A percentile compares a stretch with the other conserved stretches of the same genome.
phyloP scores from a whole-genome alignment of 2,888 invertebrate species.

The Carpatolechia fugitivella region DNA sequence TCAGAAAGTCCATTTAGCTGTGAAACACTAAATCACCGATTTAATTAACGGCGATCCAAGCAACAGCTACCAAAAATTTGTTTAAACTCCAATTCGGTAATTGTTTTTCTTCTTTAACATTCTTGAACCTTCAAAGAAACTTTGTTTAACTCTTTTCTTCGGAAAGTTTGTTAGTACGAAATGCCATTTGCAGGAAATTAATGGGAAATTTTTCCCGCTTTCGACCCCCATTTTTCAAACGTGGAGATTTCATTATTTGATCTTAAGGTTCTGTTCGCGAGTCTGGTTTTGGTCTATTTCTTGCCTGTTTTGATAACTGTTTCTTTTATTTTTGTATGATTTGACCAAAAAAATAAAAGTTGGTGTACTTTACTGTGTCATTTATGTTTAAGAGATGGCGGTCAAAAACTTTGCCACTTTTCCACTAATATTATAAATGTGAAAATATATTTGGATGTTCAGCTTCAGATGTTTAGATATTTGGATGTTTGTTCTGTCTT shows the following conservation, averaged over 20 bases:
- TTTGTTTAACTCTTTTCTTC: slow-evolving; percentile 56
- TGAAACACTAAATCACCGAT: slow-evolving; percentile 19
- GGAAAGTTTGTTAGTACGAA: slow-evolving; percentile 46
- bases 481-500: too few species aligned
- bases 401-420: too few species aligned
- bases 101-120: slow-evolving; percentile 56
- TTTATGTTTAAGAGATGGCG: too few species aligned
- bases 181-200: slow-evolving; percentile 67
- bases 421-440: too few species aligned
- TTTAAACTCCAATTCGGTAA: slow-evolving; percentile 50
- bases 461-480: too few species aligned
- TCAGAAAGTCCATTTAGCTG: background rate
- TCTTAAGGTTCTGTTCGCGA: slow-evolving; percentile 19
- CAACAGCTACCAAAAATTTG: slow-evolving; percentile 34
- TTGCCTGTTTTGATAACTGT: background rate
- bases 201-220: slow-evolving; percentile 46
- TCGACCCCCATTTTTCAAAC: slow-evolving; percentile 45
- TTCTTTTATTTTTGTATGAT: too few species aligned
- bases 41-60: slow-evolving; percentile 22
- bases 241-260: slow-evolving; percentile 35
- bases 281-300: slow-evolving; percentile 1
- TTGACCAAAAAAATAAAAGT: too few species aligned
- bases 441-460: too few species aligned
- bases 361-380: too few species aligned
- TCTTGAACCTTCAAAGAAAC: slow-evolving; percentile 38